Percentiles rank a stretch among this genome's conserved stretches.
These are phyloP conservation scores for Oxygymnocypris stewartii DNA, from an alignment of 2,113 vertebrate species.

Conservation along the genomic window DNA sequence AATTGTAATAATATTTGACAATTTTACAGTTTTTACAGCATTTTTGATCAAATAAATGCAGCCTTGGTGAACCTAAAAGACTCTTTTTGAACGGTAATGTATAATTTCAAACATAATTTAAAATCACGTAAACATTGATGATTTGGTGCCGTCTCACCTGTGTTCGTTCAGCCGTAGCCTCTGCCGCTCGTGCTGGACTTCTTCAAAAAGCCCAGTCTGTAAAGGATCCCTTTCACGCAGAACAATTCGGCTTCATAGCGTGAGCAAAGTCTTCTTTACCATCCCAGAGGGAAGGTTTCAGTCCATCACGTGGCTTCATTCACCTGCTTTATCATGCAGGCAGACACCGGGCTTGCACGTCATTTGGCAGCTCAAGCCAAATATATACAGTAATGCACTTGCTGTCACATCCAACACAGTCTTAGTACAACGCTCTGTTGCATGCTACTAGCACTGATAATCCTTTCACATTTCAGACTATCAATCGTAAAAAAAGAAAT, in stretches of 20 bases:
- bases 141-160: constrained; percentile 64
- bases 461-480: constrained; percentile 47
- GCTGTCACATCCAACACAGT: constrained; percentile 72
- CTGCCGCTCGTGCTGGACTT: constrained; percentile 33
- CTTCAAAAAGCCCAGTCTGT: background rate
- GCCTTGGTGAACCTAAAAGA: background rate
- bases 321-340: constrained; percentile 1
- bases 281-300: constrained; percentile 19
- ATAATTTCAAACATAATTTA: background rate
- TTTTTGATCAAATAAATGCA: background rate
- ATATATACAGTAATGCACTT: constrained; percentile 74
- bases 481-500: constrained; percentile 51
- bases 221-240: constrained; percentile 44
- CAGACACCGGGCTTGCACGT: constrained; percentile 40
- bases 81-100: background rate
- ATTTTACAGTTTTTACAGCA: background rate
- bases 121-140: background rate
- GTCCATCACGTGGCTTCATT: background rate
- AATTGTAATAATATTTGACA: background rate
- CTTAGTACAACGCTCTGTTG: constrained; percentile 59
- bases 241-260: constrained; percentile 30
- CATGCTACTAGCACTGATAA: constrained; percentile 55
- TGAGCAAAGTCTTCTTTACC: constrained; percentile 34
- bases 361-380: constrained; percentile 68
- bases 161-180: constrained; percentile 53